phyloP scores from a whole-genome alignment of 2,888 invertebrate genomes.

The Spodoptera picta region DNA sequence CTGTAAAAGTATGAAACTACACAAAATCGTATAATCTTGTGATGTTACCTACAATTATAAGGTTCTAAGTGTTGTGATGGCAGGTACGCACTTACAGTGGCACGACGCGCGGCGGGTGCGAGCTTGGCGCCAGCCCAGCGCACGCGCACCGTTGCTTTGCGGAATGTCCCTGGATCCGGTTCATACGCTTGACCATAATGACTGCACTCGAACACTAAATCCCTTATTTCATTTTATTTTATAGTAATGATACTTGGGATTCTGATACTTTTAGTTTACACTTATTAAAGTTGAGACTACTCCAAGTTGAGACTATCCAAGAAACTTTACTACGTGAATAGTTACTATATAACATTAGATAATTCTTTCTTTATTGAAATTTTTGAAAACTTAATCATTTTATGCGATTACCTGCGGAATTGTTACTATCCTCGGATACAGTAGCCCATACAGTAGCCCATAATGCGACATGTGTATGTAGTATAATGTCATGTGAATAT shows the following conservation, averaged over 20 bases:
- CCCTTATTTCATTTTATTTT: conserved; percentile 21
- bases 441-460: conserved; percentile 5
- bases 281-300: no score
- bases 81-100: conserved; percentile 24
- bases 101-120: conserved; percentile 11
- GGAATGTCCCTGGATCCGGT: conserved; percentile 72
- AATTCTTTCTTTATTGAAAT: no score
- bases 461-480: conserved; percentile 15
- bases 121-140: conserved; percentile 54
- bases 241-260: conserved; percentile 9
- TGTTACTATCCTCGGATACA: background rate
- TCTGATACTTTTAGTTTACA: background rate
- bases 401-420: no score
- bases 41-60: conserved; percentile 36
- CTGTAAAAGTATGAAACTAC: background rate
- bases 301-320: no score
- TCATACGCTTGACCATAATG: conserved; percentile 52
- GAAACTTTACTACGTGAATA: no score
- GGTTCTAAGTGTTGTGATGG: conserved; percentile 38
- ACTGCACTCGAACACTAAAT: conserved; percentile 28
- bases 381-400: no score
- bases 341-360: no score
- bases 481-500: conserved; percentile 23
- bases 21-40: conserved; percentile 9
- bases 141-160: conserved; percentile 70